Evolutionary conservation across 1,140 invertebrate genomes (phyloP).

Genomic region (Scaptodrosophila lebanonensis): DNA sequence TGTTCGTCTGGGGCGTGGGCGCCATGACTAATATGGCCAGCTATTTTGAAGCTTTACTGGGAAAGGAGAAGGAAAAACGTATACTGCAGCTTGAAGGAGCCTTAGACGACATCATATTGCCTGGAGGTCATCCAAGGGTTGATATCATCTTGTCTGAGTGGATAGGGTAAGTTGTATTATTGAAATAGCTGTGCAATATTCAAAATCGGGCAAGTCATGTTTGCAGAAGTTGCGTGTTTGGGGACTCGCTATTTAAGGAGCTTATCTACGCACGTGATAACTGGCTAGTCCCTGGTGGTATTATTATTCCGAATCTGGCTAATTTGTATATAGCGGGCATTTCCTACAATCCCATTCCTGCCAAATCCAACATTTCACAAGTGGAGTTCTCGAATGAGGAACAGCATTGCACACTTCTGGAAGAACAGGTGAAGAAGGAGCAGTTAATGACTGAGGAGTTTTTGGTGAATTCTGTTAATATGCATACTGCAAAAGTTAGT

Average conservation of each 20-base stretch:
- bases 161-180: constrained; percentile 46
- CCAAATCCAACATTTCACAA: neutral
- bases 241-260: constrained; percentile 36
- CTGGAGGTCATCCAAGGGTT: constrained; percentile 32
- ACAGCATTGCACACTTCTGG: neutral
- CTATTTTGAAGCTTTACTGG: constrained; percentile 3
- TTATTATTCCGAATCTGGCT: constrained; percentile 39
- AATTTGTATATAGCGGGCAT: constrained; percentile 31
- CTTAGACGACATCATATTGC: constrained; percentile 19
- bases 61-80: constrained; percentile 22
- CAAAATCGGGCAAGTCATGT: too few species aligned
- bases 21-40: constrained; percentile 21
- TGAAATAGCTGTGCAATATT: too few species aligned
- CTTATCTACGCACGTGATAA: constrained; percentile 42
- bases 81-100: constrained; percentile 26
- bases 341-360: neutral
- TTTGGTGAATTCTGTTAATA: constrained; percentile 10
- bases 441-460: constrained; percentile 26
- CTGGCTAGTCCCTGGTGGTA: constrained; percentile 31
- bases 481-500: neutral
- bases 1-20: constrained; percentile 35
- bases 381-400: neutral
- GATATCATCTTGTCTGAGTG: constrained; percentile 54
- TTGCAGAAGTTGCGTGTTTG: constrained; percentile 31
- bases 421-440: constrained; percentile 26